Evolutionary conservation across 1,140 invertebrate species (phyloP).

Genomic region (Armadillidium nasatum): DNA sequence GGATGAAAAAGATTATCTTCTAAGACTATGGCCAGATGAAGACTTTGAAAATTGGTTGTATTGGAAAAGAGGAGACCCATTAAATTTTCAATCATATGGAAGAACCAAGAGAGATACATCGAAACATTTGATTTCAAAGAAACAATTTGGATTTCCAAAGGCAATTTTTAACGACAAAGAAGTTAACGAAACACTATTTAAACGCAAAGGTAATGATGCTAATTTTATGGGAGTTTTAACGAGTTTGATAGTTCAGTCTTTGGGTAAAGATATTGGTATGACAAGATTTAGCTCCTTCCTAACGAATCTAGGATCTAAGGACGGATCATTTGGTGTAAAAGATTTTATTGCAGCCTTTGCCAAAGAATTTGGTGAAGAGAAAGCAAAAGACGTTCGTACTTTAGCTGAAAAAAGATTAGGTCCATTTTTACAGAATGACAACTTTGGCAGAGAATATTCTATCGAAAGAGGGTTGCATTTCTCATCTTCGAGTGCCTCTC

Average conservation of each 20-base stretch:
- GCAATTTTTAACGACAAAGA: conserved; percentile 24
- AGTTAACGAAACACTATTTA: background rate
- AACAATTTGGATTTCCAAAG: conserved; percentile 32
- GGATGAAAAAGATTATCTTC: background rate
- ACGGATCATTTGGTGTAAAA: conserved; percentile 29
- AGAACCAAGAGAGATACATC: conserved; percentile 25
- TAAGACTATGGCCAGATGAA: conserved; percentile 14
- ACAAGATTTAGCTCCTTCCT: conserved; percentile 37
- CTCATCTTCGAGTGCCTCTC: background rate
- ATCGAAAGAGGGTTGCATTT: background rate
- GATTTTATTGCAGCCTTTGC: conserved; percentile 40
- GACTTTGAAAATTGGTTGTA: conserved; percentile 33
- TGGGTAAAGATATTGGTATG: conserved; percentile 34
- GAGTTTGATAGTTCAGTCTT: conserved; percentile 31
- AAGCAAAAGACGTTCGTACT: conserved; percentile 31
- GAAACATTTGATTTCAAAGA: conserved; percentile 10
- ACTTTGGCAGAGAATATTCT: background rate
- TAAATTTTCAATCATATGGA: background rate
- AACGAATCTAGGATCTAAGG: conserved; percentile 21
- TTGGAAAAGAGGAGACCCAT: conserved; percentile 28
- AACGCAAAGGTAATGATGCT: background rate
- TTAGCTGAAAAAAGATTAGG: conserved; percentile 31
- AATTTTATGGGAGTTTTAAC: conserved; percentile 38
- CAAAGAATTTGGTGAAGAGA: conserved; percentile 41
- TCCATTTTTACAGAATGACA: background rate